Evolutionary conservation across 92 coral and sea anemone species (phyloP), one percentile per base, ranked within the genome.

Genomic region (Palythoa grandiflora): DNA sequence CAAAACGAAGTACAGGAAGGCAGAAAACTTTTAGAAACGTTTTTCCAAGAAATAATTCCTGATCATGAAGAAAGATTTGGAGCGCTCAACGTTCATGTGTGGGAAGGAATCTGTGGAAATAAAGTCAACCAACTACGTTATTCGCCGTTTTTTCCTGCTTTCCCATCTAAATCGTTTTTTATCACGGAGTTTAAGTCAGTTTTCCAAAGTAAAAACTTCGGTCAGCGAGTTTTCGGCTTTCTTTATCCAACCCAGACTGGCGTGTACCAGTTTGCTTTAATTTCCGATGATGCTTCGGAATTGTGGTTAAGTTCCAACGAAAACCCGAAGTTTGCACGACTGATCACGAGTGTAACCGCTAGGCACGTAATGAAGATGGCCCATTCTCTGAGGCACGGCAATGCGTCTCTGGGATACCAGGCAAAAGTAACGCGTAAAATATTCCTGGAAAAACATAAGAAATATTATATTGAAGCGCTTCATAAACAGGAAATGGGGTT

Each of bases 261-360:
- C 6, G 83, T 89, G 21, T 89, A 94, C 83, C 96, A 94, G 81
- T 94, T 94, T 85, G 98, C 96, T 37, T 89, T 92, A 68, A 85
- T 93, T 84, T 94, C 98, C 85, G 98, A 94, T 80, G 98, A 94
- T 36, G 89, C 96, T 74, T 94, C 98, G 86, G 98, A 94, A 85
- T 93, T 94, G 16, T 94, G 98, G 98, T 90, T 94, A 40, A 94
- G 98, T 75, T 77, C 94, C 89, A 94, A 94, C 76, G 87, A 89
- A 54, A 89, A 93, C 71, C 98, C 98, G 91, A 94, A 80, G 83
- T 93, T 84, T 61, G 78, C 93, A 55, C 94, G 98, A 89, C 89
- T 94, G 87, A 91, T 94, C 36, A 92, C 98, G 74, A 91, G 94
- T 8, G 98, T 94, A 40, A 93, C 89, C 59, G 91, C 94, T 57